phyloP scores from a whole-genome alignment of 1,140 invertebrate genomes.

The Gonioctena quinquepunctata region DNA sequence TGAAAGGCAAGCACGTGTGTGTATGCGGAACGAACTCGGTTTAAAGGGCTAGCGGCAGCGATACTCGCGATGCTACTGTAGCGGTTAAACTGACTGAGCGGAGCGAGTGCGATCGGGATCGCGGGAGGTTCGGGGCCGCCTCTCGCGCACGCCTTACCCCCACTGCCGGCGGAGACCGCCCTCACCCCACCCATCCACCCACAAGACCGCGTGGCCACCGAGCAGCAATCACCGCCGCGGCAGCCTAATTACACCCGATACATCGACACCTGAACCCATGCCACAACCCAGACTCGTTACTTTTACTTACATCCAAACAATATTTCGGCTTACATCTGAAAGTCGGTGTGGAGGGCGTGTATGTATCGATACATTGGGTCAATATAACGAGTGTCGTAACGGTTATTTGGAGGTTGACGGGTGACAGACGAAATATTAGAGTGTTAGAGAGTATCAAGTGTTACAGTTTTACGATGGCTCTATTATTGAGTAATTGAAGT shows the following conservation, averaged over 20 bases:
- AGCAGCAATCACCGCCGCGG: constrained; percentile 39
- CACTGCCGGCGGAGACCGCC: constrained; percentile 38
- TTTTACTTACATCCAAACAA: constrained; percentile 10
- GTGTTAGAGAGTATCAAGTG: too few relatives aligned
- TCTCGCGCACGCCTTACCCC: constrained; percentile 52
- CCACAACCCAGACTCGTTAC: constrained; percentile 14
- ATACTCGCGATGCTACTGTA: constrained; percentile 20
- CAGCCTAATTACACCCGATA: constrained; percentile 44
- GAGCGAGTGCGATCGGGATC: constrained; percentile 30
- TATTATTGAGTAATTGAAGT: too few relatives aligned
- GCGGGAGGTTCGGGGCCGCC: constrained; percentile 49
- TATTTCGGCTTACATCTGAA: too few relatives aligned
- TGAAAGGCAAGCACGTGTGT: constrained; percentile 30
- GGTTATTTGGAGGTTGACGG: too few relatives aligned
- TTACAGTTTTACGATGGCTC: too few relatives aligned
- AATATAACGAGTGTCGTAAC: too few relatives aligned
- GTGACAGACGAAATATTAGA: too few relatives aligned
- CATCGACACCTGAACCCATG: constrained; percentile 36
- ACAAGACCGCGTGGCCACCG: constrained; percentile 48
- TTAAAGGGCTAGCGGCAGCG: background rate
- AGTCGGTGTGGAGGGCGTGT: too few relatives aligned
- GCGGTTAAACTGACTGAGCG: constrained; percentile 20
- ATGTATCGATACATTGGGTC: too few relatives aligned
- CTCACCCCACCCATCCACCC: constrained; percentile 51
- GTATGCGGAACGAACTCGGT: background rate